Conservation (phyloP, 1,140 invertebrate genomes). For the Drosophila sechellia region DNA sequence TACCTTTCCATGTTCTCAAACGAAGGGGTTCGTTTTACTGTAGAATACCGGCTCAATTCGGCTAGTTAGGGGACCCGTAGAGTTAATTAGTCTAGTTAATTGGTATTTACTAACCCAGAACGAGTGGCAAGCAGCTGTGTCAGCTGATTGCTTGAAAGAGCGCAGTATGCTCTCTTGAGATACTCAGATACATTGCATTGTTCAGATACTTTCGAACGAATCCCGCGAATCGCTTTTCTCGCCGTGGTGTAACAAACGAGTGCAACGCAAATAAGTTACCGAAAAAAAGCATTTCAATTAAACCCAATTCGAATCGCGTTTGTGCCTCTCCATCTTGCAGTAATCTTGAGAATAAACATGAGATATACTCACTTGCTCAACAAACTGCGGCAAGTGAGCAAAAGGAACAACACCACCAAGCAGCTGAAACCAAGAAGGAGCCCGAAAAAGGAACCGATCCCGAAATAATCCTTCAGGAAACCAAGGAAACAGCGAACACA, state of each 20-base stretch:
- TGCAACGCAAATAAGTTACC: conserved; percentile 47
- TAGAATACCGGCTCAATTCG: conserved; percentile 43
- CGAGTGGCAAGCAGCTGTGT: conserved; percentile 13
- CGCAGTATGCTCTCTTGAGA: conserved; percentile 4
- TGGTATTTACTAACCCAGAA: conserved; percentile 40
- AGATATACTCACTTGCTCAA: conserved; percentile 93
- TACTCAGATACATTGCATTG: conserved; percentile 1
- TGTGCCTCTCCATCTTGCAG: conserved; percentile 87
- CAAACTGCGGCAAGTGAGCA: conserved; percentile 82
- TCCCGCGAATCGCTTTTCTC: conserved; percentile 51
- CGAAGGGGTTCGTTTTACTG: background rate
- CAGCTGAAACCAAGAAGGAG: conserved; percentile 38
- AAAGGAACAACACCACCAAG: conserved; percentile 46
- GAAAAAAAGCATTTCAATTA: conserved; percentile 28
- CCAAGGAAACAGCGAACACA: conserved; percentile 17
- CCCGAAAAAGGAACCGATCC: conserved; percentile 28
- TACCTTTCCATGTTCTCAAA: background rate
- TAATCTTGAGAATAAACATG: conserved; percentile 93
- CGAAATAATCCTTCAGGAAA: conserved; percentile 15
- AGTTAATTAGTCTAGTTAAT: conserved; percentile 33
- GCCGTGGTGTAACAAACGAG: conserved; percentile 76
- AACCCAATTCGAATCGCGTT: conserved; percentile 69
- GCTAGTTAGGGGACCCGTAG: conserved; percentile 29
- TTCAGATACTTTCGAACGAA: conserved; percentile 17
- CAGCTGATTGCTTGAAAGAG: background rate